Evolutionary conservation across 2,797 vertebrate genomes (phyloP).

Genomic region (Benthosema pterotum): DNA sequence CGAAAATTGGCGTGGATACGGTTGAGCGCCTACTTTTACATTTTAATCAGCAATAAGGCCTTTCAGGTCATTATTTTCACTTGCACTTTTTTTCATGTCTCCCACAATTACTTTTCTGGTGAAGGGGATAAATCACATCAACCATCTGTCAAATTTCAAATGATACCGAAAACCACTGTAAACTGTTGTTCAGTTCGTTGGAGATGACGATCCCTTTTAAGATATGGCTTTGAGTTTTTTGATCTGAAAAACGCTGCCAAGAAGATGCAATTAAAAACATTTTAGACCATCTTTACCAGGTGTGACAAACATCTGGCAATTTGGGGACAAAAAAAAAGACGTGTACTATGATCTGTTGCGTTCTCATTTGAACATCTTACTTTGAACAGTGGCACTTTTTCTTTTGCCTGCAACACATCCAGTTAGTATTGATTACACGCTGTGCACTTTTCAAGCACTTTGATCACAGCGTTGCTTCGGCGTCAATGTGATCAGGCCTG

Average conservation of each 20-base stretch:
- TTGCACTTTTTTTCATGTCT: slow-evolving; percentile 61
- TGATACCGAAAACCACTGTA: slow-evolving; percentile 57
- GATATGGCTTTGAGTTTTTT: slow-evolving; percentile 63
- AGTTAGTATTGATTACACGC: slow-evolving; percentile 7
- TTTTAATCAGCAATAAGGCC: slow-evolving; percentile 74
- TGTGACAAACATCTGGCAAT: slow-evolving; percentile 74
- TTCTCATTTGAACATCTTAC: slow-evolving; percentile 18
- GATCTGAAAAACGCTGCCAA: slow-evolving; percentile 70
- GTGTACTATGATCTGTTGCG: neutral
- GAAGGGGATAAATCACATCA: slow-evolving; percentile 62
- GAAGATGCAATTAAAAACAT: slow-evolving; percentile 60
- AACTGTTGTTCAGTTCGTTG: slow-evolving; percentile 35
- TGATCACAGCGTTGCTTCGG: slow-evolving; percentile 20
- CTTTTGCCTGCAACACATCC: slow-evolving; percentile 12
- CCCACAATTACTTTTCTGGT: slow-evolving; percentile 56
- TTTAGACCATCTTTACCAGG: slow-evolving; percentile 63
- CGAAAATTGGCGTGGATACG: slow-evolving; percentile 71
- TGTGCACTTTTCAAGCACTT: slow-evolving; percentile 21
- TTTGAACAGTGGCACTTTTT: neutral
- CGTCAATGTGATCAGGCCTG: slow-evolving; percentile 27
- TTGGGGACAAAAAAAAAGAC: slow-evolving; percentile 25
- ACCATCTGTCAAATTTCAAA: slow-evolving; percentile 74
- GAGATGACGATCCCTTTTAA: slow-evolving; percentile 48
- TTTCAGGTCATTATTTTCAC: slow-evolving; percentile 70
- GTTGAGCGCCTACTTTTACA: slow-evolving; percentile 66